Conservation (phyloP, 1,140 invertebrate genomes). For the Conus ventricosus region DNA sequence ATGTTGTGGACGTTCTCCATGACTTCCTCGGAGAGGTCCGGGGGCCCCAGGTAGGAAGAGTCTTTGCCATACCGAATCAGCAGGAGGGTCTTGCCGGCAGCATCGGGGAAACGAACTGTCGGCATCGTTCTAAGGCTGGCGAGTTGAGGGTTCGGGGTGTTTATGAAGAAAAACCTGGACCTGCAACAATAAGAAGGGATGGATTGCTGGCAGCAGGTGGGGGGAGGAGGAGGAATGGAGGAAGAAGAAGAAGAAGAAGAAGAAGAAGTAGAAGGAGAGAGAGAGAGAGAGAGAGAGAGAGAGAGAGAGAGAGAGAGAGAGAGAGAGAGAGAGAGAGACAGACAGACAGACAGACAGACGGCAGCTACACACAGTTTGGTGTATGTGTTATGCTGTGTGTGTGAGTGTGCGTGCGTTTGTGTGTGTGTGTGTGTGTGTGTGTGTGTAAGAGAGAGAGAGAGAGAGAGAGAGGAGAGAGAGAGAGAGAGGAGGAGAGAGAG, state of each 20-base stretch:
- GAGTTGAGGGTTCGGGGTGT: background rate
- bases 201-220: background rate
- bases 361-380: no score
- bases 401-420: no score
- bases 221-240: background rate
- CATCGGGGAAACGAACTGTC: background rate
- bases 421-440: no score
- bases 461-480: slow-evolving; percentile 5
- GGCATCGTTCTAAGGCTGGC: background rate
- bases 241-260: background rate
- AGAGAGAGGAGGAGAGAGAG: slow-evolving; percentile 9
- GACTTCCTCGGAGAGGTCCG: background rate
- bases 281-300: slow-evolving; percentile 6
- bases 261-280: slow-evolving; percentile 26
- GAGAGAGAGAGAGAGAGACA: background rate
- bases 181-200: background rate
- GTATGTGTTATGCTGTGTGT: no score
- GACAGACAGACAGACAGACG: no score
- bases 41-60: background rate
- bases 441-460: background rate
- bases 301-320: background rate
- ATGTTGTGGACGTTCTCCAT: slow-evolving; percentile 22
- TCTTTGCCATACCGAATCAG: slow-evolving; percentile 5
- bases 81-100: slow-evolving; percentile 12
- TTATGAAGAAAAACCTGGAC: background rate